Conservation (phyloP, 2,113 vertebrate genomes). For the Hepsetus odoe region DNA sequence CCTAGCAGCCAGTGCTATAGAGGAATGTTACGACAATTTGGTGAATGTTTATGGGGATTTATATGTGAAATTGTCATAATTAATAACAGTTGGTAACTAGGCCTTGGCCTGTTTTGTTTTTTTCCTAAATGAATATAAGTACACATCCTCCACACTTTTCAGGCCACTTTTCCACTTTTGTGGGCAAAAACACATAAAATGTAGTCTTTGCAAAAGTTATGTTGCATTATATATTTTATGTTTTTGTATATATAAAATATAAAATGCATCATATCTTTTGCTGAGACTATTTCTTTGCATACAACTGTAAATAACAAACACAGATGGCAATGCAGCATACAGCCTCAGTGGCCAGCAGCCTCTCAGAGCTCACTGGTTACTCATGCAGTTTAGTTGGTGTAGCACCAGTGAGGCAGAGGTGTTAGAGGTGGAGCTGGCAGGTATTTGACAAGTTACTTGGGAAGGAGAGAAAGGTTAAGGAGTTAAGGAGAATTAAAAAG, state of each 20-base stretch:
- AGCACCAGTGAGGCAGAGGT: slow-evolving; percentile 29
- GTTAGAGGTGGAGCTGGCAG: slow-evolving; percentile 44
- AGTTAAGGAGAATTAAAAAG: slow-evolving; percentile 32
- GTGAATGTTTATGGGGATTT: neutral
- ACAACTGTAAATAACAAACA: too few species aligned
- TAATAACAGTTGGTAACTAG: neutral
- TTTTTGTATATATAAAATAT: too few species aligned
- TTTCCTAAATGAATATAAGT: too few species aligned
- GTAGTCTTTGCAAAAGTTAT: too few species aligned
- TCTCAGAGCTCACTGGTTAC: neutral
- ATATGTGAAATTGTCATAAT: neutral
- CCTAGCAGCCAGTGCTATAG: too few species aligned
- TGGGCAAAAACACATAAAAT: too few species aligned
- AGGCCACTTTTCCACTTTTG: too few species aligned
- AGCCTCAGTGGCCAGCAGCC: slow-evolving; percentile 18
- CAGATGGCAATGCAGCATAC: neutral
- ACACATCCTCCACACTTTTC: too few species aligned
- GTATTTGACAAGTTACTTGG: slow-evolving; percentile 36
- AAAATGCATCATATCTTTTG: too few species aligned
- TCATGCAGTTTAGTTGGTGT: slow-evolving; percentile 23
- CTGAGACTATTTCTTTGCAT: too few species aligned
- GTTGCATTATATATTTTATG: too few species aligned
- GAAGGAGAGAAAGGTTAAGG: slow-evolving; percentile 41
- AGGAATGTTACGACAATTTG: too few species aligned
- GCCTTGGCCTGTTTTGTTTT: neutral